Conservation (phyloP, 2,113 vertebrate genomes). For the Tricholaema leucomelas region DNA sequence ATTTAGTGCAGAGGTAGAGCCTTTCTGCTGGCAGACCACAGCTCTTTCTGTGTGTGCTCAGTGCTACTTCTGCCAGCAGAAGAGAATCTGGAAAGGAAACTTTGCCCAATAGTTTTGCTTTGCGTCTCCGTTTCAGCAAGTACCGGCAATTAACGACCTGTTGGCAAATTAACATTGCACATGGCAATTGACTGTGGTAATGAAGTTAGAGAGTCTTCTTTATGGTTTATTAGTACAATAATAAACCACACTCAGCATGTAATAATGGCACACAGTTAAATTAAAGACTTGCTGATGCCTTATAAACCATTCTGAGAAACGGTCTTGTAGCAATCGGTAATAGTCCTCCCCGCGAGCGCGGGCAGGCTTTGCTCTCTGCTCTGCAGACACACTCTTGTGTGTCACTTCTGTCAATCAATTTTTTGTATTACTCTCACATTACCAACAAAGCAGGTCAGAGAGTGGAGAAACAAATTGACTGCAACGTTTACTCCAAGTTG, state of each 20-base stretch:
- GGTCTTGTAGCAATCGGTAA: conserved; percentile 14
- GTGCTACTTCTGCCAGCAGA: background rate
- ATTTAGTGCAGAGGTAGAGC: background rate
- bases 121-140: conserved; percentile 24
- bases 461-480: conserved; percentile 33
- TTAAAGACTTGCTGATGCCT: conserved; percentile 68
- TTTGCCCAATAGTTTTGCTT: conserved; percentile 41
- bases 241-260: conserved; percentile 63
- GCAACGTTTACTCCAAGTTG: conserved; percentile 11
- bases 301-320: conserved; percentile 56
- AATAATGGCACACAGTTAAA: conserved; percentile 68
- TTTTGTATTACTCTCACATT: conserved; percentile 34
- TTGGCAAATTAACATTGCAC: conserved; percentile 61
- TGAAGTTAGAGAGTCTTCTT: conserved; percentile 70
- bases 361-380: conserved; percentile 16
- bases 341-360: background rate
- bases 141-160: conserved; percentile 48
- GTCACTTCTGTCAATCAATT: too few relatives aligned
- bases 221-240: conserved; percentile 73
- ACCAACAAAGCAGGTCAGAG: conserved; percentile 15
- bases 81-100: background rate
- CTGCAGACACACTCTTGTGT: background rate
- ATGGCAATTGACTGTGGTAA: conserved; percentile 68
- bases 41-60: background rate
- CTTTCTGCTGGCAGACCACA: background rate